Conservation (phyloP, 2,888 invertebrate species). For the Hanleya hanleyi region DNA sequence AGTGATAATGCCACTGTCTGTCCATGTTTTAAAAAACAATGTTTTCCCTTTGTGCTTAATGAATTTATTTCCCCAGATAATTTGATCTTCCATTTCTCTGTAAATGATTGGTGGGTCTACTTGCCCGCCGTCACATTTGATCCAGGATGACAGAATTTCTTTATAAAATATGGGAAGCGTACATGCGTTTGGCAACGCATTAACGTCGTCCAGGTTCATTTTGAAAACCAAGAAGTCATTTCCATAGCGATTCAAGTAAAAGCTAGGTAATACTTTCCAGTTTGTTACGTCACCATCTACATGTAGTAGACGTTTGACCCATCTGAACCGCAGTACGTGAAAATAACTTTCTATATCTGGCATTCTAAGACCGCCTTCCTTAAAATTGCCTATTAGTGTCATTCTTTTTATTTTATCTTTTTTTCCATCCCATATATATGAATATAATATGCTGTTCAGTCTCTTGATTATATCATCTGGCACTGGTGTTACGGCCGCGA, state of each 20-base stretch:
- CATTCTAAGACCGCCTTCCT: not conserved
- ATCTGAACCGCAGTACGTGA: not conserved
- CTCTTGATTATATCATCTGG: no score
- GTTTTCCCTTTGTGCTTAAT: no score
- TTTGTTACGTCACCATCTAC: not conserved
- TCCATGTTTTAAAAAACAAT: no score
- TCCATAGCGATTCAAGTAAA: not conserved
- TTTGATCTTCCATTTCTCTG: no score
- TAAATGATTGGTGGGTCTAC: no score
- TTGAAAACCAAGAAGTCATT: not conserved
- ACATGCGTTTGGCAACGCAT: no score
- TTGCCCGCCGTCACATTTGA: no score
- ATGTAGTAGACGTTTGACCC: not conserved
- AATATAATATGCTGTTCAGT: not conserved
- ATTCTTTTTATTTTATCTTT: constrained; percentile 4
- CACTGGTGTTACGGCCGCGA: not conserved
- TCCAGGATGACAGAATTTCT: no score
- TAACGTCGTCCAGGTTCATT: constrained; percentile 3
- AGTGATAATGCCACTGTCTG: no score
- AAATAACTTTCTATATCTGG: not conserved
- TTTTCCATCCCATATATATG: constrained; percentile 7
- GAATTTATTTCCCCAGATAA: no score
- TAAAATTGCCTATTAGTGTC: not conserved
- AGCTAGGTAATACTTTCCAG: not conserved
- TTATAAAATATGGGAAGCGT: no score